These are phyloP conservation scores for Cyrtonyx montezumae DNA, from an alignment of 2,113 vertebrate species.

Conservation along the genomic window DNA sequence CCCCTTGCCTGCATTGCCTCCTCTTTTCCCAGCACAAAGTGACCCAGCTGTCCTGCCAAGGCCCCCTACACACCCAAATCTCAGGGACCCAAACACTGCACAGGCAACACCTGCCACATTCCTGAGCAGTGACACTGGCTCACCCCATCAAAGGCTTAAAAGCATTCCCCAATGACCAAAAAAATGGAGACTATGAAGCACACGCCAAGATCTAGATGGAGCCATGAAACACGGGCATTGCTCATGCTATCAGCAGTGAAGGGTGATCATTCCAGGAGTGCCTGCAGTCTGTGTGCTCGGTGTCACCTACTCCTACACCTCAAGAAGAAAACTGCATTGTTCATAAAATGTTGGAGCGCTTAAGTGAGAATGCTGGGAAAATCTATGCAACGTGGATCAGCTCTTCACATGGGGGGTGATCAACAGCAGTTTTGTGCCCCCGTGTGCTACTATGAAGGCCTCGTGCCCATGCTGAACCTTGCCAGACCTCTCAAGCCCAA, in stretches of 20 bases:
- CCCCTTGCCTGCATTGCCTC: background rate
- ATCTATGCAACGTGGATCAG: background rate
- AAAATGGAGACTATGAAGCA: background rate
- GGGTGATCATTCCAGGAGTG: conserved; percentile 5
- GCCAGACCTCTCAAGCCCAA: background rate
- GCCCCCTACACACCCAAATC: background rate
- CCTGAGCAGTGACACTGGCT: background rate
- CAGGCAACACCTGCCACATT: background rate
- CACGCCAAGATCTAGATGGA: rapidly evolving
- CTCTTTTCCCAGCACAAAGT: background rate
- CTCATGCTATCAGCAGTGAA: background rate
- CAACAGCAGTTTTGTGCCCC: background rate
- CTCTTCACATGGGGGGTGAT: background rate
- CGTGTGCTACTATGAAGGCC: background rate
- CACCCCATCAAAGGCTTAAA: background rate
- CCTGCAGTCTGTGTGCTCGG: background rate
- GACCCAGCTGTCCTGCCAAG: background rate
- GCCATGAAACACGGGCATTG: background rate
- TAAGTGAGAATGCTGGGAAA: background rate
- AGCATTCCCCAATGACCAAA: background rate
- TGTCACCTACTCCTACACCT: background rate
- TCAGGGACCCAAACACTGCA: background rate
- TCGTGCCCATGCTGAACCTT: background rate
- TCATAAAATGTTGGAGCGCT: background rate
- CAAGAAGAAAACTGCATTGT: background rate